Percentiles rank a stretch among this genome's conserved stretches.
phyloP scores from a whole-genome alignment of 2,797 vertebrate genomes.

The Cryptoblepharus egeriae region DNA sequence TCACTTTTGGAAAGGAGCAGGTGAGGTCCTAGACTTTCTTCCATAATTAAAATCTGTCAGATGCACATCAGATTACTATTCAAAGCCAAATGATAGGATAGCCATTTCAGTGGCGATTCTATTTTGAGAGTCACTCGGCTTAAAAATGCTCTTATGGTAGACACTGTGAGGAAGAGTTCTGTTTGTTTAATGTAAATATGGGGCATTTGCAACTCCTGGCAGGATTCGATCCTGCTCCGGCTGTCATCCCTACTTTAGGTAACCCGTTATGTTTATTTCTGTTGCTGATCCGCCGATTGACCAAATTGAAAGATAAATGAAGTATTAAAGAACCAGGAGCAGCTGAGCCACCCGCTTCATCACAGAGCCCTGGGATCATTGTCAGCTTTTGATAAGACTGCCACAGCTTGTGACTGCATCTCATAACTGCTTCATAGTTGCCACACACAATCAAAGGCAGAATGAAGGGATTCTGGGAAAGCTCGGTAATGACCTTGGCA shows the following conservation, averaged over 20 bases:
- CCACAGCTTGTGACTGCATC: conserved; percentile 59
- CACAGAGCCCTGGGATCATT: conserved; percentile 28
- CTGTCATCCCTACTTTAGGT: not conserved
- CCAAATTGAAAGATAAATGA: conserved; percentile 54
- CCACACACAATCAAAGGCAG: conserved; percentile 56
- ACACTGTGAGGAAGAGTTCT: not conserved
- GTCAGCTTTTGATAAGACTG: conserved; percentile 57
- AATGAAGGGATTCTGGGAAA: conserved; percentile 53
- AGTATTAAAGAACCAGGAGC: conserved; percentile 49
- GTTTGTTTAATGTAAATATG: not conserved
- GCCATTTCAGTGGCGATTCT: not conserved
- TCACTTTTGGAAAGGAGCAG: too few relatives aligned
- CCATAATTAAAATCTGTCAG: not conserved
- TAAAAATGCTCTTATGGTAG: not conserved
- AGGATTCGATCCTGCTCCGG: not conserved
- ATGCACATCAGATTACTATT: not conserved
- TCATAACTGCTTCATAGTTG: conserved; percentile 65
- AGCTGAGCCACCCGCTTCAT: conserved; percentile 58
- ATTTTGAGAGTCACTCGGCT: not conserved
- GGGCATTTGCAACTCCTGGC: not conserved
- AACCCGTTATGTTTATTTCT: conserved; percentile 35
- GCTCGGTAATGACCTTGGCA: conserved; percentile 69
- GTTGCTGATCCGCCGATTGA: conserved; percentile 35
- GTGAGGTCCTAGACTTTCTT: too few relatives aligned
- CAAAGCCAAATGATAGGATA: too few relatives aligned